Percentiles rank a stretch among this genome's conserved stretches.
Conservation (phyloP, 2,113 vertebrate genomes). For the Pedionomus torquatus region DNA sequence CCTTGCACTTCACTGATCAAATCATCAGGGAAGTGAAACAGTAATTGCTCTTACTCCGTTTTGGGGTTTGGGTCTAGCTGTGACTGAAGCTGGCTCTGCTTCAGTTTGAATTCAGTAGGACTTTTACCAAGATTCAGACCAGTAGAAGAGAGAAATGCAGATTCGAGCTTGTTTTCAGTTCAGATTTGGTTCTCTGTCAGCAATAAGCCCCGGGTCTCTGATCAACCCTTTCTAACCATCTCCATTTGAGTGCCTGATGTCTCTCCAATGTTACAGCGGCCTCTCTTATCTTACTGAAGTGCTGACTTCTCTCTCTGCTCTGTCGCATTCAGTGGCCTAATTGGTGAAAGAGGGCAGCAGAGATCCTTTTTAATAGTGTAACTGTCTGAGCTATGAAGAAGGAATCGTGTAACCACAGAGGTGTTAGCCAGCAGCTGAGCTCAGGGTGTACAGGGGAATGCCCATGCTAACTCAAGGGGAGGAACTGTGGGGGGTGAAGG, state of each 20-base stretch:
- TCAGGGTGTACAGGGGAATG: not conserved
- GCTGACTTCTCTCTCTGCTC: not conserved
- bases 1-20: not conserved
- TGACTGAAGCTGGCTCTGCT: not conserved
- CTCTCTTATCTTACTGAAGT: not conserved
- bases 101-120: not conserved
- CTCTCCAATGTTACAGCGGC: not conserved
- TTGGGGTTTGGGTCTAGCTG: not conserved
- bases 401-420: not conserved
- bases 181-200: not conserved
- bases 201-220: not conserved
- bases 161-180: not conserved
- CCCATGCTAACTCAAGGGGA: not conserved
- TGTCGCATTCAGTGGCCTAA: not conserved
- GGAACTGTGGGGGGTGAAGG: not conserved
- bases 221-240: not conserved
- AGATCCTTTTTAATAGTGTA: not conserved
- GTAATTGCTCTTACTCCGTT: not conserved
- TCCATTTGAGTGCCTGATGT: not conserved
- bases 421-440: not conserved
- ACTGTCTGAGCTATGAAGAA: not conserved
- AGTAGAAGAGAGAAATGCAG: not conserved
- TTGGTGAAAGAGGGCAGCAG: conserved; percentile 60
- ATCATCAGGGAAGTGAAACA: not conserved
- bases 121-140: not conserved